phyloP scores from a whole-genome alignment of 2,797 vertebrate species.

The Heteromormyrus szaboi region DNA sequence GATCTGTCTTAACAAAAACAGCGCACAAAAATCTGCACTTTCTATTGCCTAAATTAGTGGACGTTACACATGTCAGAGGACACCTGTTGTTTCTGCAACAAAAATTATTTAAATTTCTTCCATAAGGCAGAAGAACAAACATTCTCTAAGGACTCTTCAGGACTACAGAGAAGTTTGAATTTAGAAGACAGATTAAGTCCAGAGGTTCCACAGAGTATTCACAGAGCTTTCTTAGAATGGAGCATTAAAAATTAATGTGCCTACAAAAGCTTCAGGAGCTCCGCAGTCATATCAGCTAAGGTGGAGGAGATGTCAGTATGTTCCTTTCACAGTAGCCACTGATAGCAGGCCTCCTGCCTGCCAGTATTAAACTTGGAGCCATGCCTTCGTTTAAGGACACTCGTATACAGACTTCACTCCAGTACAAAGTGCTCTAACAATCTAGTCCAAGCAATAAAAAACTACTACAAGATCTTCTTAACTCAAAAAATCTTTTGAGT shows the following conservation, averaged over 20 bases:
- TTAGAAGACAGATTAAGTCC: background rate
- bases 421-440: slow-evolving; percentile 57
- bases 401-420: slow-evolving; percentile 52
- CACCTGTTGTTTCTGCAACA: background rate
- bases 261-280: background rate
- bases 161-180: background rate
- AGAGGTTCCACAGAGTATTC: background rate
- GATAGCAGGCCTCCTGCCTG: slow-evolving; percentile 17
- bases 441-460: slow-evolving; percentile 37
- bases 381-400: slow-evolving; percentile 44
- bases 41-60: background rate
- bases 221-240: slow-evolving; percentile 6
- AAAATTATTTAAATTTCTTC: background rate
- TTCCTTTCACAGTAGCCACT: background rate
- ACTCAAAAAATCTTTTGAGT: background rate
- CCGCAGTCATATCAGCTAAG: background rate
- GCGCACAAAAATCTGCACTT: background rate
- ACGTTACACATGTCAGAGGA: background rate
- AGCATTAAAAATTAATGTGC: slow-evolving; percentile 52
- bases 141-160: background rate
- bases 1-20: background rate
- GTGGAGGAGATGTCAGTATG: background rate
- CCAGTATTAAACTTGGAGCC: slow-evolving; percentile 47
- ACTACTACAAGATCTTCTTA: background rate
- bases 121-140: background rate